phyloP scores from a whole-genome alignment of 2,888 invertebrate species.

The Podotricha telesiphe region DNA sequence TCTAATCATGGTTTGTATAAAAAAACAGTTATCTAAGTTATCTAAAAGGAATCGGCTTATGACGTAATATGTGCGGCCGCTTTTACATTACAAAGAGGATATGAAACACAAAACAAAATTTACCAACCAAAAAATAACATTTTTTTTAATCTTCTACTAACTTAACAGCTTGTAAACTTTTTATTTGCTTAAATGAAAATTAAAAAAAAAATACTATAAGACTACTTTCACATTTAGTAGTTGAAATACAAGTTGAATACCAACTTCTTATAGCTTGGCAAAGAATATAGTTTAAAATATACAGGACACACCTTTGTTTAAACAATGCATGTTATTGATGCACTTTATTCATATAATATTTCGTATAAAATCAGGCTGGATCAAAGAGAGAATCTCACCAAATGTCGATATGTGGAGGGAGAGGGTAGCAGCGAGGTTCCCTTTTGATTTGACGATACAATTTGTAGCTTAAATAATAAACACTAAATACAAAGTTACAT shows the following conservation, averaged over 20 bases:
- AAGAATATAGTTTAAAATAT: neutral
- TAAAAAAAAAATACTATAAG: neutral
- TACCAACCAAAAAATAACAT: no score
- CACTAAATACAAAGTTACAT: neutral
- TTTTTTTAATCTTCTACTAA: neutral
- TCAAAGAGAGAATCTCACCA: conserved; percentile 15
- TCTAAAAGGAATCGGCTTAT: no score
- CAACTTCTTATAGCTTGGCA: neutral
- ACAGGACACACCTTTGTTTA: neutral
- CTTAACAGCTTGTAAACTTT: neutral
- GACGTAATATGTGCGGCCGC: neutral
- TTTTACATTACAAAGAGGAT: neutral
- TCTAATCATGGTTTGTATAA: neutral
- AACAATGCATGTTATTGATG: neutral
- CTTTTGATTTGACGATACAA: neutral
- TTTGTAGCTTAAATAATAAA: neutral
- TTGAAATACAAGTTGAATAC: neutral
- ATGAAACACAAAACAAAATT: no score
- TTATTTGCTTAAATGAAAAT: neutral
- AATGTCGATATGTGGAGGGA: conserved; percentile 19
- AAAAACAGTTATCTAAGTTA: no score
- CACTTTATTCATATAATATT: neutral
- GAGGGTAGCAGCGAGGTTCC: conserved; percentile 13
- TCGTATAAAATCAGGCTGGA: conserved; percentile 1
- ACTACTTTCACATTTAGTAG: neutral